These are phyloP conservation scores for Agriopis marginaria DNA, from an alignment of 2,888 invertebrate genomes.

Conservation along the genomic window DNA sequence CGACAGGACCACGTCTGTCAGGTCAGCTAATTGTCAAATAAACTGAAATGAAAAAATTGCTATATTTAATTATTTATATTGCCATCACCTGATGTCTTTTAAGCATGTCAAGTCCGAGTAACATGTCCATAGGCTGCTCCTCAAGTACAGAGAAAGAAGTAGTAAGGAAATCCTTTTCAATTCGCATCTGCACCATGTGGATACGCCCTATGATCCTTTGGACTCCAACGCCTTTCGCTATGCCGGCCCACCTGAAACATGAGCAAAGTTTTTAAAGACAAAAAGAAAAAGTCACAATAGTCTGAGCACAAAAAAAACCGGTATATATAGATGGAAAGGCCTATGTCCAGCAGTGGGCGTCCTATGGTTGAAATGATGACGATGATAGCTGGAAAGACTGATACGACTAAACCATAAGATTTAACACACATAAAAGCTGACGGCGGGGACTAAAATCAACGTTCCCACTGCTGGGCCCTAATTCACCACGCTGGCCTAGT, in stretches of 20 bases:
- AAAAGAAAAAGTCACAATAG: background rate
- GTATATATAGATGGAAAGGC: background rate
- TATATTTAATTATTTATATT: background rate
- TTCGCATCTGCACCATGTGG: slow-evolving; percentile 98
- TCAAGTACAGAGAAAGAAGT: slow-evolving; percentile 98
- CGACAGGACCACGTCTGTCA: too few relatives aligned
- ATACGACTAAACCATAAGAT: background rate
- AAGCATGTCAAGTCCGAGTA: slow-evolving; percentile 98
- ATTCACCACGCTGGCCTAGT: too few relatives aligned
- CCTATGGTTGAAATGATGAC: too few relatives aligned
- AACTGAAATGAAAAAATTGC: too few relatives aligned
- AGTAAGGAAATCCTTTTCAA: slow-evolving; percentile 96
- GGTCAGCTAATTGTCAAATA: too few relatives aligned
- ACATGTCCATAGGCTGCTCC: slow-evolving; percentile 99
- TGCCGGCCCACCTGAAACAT: slow-evolving; percentile 93
- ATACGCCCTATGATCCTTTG: slow-evolving; percentile 98
- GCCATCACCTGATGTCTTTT: slow-evolving; percentile 94
- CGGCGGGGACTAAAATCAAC: too few relatives aligned
- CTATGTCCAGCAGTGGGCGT: too few relatives aligned
- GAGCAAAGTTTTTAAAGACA: background rate
- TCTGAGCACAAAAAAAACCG: too few relatives aligned
- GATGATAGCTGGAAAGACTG: background rate
- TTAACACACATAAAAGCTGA: background rate
- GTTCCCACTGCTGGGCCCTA: too few relatives aligned
- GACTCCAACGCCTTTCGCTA: slow-evolving; percentile 98